These are phyloP conservation scores for Epinotia brunnichana DNA, from an alignment of 2,888 invertebrate species.

Conservation along the genomic window DNA sequence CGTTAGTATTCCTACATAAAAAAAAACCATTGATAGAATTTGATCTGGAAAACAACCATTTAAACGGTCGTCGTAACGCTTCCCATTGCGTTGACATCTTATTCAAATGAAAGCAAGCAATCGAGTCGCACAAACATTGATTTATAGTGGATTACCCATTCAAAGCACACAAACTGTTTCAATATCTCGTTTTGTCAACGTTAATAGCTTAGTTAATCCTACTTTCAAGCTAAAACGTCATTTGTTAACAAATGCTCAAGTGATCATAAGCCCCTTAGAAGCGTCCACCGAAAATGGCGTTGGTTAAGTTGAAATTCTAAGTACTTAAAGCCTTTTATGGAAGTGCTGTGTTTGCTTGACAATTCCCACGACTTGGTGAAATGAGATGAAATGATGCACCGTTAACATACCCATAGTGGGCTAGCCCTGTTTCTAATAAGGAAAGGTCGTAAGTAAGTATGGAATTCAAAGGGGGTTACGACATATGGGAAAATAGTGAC, in stretches of 20 bases:
- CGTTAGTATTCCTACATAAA: neutral
- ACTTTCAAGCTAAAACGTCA: conserved; percentile 13
- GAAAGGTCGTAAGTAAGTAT: neutral
- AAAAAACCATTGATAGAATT: neutral
- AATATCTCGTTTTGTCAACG: conserved; percentile 37
- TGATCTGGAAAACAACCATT: neutral
- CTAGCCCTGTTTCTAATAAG: neutral
- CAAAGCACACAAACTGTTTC: conserved; percentile 30
- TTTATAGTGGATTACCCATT: conserved; percentile 42
- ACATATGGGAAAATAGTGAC: neutral
- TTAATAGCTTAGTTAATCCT: conserved; percentile 27
- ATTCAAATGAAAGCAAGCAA: conserved; percentile 29
- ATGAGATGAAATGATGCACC: conserved; percentile 66
- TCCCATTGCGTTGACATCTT: conserved; percentile 34
- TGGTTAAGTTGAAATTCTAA: conserved; percentile 18
- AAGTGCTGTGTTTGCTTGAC: conserved; percentile 57
- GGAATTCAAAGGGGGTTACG: neutral
- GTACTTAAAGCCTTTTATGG: conserved; percentile 25
- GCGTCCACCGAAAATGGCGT: conserved; percentile 2
- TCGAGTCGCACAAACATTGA: conserved; percentile 25
- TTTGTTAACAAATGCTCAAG: neutral
- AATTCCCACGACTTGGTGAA: conserved; percentile 72
- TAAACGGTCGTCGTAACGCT: conserved; percentile 10
- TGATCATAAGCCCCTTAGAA: conserved; percentile 19
- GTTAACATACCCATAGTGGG: conserved; percentile 56